phyloP scores from a whole-genome alignment of 2,888 invertebrate species.

The Tricholauxania praeusta region DNA sequence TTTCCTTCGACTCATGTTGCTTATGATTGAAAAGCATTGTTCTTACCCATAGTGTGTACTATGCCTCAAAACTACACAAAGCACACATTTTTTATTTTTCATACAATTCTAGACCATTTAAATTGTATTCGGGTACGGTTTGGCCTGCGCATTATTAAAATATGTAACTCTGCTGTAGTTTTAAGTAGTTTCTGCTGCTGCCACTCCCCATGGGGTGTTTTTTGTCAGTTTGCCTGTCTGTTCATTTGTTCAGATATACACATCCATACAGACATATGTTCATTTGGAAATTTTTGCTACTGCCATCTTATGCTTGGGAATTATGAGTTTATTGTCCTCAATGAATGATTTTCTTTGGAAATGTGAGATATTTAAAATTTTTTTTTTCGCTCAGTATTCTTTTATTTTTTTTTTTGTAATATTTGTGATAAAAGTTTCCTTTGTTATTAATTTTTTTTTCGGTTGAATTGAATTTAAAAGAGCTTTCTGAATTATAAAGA shows the following conservation, averaged over 20 bases:
- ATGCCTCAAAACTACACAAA: not conserved
- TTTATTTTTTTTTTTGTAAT: not conserved
- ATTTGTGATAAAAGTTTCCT: conserved; percentile 21
- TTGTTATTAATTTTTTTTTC: conserved; percentile 20
- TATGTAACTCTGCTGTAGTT: not conserved
- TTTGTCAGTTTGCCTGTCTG: not conserved
- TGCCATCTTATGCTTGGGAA: conserved; percentile 40
- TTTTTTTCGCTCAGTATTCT: conserved; percentile 11
- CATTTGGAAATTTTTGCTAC: conserved; percentile 41
- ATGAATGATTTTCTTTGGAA: conserved; percentile 33
- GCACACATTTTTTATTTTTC: conserved; percentile 20
- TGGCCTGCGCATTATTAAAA: not conserved
- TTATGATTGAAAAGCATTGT: not conserved
- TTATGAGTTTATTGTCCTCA: conserved; percentile 26
- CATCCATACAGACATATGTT: conserved; percentile 4
- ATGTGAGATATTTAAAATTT: conserved; percentile 4
- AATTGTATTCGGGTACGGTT: not conserved
- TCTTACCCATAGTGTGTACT: no score
- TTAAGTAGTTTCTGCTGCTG: not conserved
- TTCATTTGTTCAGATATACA: not conserved
- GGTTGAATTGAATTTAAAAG: conserved; percentile 16
- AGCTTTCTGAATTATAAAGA: conserved; percentile 22
- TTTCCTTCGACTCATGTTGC: not conserved
- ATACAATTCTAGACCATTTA: conserved; percentile 26
- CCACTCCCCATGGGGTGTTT: conserved; percentile 25